Percentiles rank a stretch among this genome's conserved stretches.
Conservation (phyloP, 2,888 invertebrate genomes). For the Rhingia rostrata region DNA sequence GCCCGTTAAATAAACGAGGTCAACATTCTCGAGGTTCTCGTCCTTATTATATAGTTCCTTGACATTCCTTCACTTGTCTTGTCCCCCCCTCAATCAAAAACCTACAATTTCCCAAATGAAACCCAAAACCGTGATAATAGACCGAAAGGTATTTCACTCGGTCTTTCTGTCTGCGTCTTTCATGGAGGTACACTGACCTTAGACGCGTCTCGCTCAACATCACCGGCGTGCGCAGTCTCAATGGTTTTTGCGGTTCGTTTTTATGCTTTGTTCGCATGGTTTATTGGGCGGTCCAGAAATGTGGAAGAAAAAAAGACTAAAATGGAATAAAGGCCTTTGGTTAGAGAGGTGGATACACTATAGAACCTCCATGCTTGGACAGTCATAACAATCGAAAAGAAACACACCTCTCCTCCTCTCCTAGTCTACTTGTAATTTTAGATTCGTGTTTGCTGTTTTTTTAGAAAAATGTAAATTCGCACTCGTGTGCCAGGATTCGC, state of each 20-base stretch:
- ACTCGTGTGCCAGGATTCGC: neutral
- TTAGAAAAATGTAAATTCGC: constrained; percentile 26
- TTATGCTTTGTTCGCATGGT: constrained; percentile 52
- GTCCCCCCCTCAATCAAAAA: neutral
- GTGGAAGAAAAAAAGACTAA: neutral
- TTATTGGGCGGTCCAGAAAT: constrained; percentile 35
- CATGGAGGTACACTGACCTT: constrained; percentile 68
- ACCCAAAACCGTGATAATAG: constrained; percentile 41
- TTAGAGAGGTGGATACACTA: constrained; percentile 10
- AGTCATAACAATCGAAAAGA: neutral
- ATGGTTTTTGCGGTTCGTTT: constrained; percentile 26
- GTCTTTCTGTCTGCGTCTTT: constrained; percentile 56
- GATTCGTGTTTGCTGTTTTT: neutral
- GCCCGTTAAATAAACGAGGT: constrained; percentile 77
- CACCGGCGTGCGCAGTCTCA: constrained; percentile 44
- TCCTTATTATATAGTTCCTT: constrained; percentile 77
- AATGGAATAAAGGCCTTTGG: constrained; percentile 18
- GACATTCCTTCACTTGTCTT: constrained; percentile 13
- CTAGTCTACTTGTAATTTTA: constrained; percentile 7
- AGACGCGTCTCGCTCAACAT: constrained; percentile 33
- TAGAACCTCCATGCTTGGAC: neutral
- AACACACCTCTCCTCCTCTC: neutral
- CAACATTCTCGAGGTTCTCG: constrained; percentile 82
- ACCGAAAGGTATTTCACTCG: constrained; percentile 28
- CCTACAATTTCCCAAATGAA: constrained; percentile 41